Base-by-base conservation (phyloP, 23 tunicate species). In the Botrylloides violaceus region DNA sequence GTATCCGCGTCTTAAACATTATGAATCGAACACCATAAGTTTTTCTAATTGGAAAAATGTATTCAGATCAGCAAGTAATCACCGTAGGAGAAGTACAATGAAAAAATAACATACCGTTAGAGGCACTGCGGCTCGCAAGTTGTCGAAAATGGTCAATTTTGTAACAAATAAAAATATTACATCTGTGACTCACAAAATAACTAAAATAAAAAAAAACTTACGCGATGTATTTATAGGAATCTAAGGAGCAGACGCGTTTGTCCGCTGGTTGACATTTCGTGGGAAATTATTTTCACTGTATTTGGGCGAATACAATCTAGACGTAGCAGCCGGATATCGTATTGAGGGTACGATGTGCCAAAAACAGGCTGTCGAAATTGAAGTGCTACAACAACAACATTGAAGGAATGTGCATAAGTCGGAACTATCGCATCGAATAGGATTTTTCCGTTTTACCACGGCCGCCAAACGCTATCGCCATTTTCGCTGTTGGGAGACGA, bases 391-490 rank as follows among this genome's bases (percentile, higher is more conserved):
- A 43, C 15, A 43, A 43, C 53, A 43, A 43, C 15, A 43, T 43
- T 43, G 53, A 43, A 43, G 53, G 53, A 15, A 43, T 43, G 15
- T 43, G 53, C 53, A 43, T 15, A 43, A 43, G 53, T 43, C 53
- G 53, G 15, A 43, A 15, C 9, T 7, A 9, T 7, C 53, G 53
- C 53, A 43, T 15, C 12, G 53, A n/a, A n/a, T n/a, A n/a, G n/a
- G n/a, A n/a, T n/a, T n/a, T n/a, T n/a, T 60, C 65, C 26, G 30
- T 24, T 12, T 24, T 68, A 68, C 74, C 74, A 68, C 0, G 74
- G 74, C 19, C 74, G 74, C 74, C 74, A 68, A 0, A 68, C 74
- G 9, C 56, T 21, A 1, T 68, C 74, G 74, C 58, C 47, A 19
- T 37, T 39, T 39, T 68, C 74, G 58, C 74, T 43, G 9, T 26